Conservation (phyloP, 2,797 vertebrate species). For the Champsocephalus gunnari region DNA sequence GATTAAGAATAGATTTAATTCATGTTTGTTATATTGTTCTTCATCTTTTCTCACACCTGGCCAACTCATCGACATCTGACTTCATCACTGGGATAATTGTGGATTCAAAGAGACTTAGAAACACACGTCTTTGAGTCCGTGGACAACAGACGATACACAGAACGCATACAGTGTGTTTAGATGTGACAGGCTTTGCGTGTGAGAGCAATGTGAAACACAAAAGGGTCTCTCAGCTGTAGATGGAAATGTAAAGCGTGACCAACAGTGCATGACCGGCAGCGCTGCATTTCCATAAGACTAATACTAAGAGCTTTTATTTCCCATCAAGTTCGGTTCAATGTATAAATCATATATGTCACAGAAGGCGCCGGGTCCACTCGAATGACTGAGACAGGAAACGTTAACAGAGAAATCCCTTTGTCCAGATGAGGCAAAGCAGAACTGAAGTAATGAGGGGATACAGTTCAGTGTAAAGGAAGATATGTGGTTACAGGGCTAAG, state of each 20-base stretch:
- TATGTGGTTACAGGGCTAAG: too few species aligned
- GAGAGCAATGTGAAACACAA: slow-evolving; percentile 11
- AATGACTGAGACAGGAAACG: too few species aligned
- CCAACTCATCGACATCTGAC: not conserved
- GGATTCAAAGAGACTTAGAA: not conserved
- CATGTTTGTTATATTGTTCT: not conserved
- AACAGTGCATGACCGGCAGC: slow-evolving; percentile 29
- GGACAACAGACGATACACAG: not conserved
- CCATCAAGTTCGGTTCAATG: slow-evolving; percentile 23
- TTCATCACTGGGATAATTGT: not conserved
- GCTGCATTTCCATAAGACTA: slow-evolving; percentile 43
- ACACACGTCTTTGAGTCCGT: not conserved
- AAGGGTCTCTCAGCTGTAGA: slow-evolving; percentile 17
- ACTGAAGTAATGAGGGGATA: too few species aligned
- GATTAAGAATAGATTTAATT: not conserved
- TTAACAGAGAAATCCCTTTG: too few species aligned
- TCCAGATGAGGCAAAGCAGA: too few species aligned
- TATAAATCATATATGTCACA: not conserved
- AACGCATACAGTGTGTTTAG: not conserved
- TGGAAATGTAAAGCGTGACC: slow-evolving; percentile 34
- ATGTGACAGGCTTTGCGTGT: slow-evolving; percentile 1
- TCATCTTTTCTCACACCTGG: not conserved
- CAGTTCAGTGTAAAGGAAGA: too few species aligned
- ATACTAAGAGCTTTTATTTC: slow-evolving; percentile 38
- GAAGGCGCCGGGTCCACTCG: too few species aligned